Evolutionary conservation across 2,113 vertebrate genomes (phyloP).

Genomic region (Melanerpes formicivorus): DNA sequence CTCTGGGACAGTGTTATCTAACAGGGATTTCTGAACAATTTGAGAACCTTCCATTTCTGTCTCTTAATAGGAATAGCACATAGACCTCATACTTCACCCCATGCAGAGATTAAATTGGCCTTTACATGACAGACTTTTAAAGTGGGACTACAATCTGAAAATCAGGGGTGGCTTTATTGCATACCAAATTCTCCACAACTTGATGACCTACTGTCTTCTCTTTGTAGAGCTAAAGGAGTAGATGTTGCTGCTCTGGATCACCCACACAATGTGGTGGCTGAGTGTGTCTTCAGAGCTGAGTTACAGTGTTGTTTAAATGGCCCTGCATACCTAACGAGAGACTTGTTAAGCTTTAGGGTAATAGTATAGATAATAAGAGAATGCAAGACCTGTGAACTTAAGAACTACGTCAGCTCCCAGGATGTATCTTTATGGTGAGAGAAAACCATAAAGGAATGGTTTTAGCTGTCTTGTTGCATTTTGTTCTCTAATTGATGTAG

Average conservation of each 20-base stretch:
- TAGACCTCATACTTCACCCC: not conserved
- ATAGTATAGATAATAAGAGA: not conserved
- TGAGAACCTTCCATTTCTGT: not conserved
- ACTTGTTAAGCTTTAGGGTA: not conserved
- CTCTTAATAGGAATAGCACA: not conserved
- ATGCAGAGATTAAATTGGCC: not conserved
- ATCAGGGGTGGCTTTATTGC: accelerated
- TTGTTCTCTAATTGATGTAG: not conserved
- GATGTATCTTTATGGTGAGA: not conserved
- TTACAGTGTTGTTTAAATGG: not conserved
- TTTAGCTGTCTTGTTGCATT: not conserved
- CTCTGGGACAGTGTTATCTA: not conserved
- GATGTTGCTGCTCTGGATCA: not conserved
- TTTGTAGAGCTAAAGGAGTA: not conserved
- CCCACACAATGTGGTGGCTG: too few relatives aligned
- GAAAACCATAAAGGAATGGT: not conserved
- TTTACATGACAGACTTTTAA: not conserved
- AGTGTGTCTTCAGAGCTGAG: not conserved
- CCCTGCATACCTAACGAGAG: accelerated
- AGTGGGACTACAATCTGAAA: not conserved
- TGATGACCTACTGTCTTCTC: not conserved
- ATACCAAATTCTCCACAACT: not conserved
- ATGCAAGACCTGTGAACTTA: not conserved
- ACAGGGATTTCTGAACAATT: not conserved
- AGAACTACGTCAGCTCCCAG: not conserved